phyloP scores from a whole-genome alignment of 2,888 invertebrate species.

The Pharmacophagus antenor region DNA sequence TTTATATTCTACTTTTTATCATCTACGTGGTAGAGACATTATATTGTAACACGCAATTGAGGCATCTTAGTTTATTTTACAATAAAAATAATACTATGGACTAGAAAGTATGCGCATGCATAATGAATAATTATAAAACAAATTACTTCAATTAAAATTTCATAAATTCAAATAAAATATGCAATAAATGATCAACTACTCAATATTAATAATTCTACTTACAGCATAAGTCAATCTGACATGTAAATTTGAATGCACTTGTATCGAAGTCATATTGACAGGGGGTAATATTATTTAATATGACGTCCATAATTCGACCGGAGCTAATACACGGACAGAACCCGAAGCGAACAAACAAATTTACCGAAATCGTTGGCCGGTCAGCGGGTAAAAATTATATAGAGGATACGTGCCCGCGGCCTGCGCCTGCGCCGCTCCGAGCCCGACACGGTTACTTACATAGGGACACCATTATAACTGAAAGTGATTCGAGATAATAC shows the following conservation, averaged over 20 bases:
- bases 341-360: slow-evolving; percentile 73
- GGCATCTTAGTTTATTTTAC: too few species aligned
- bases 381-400: slow-evolving; percentile 64
- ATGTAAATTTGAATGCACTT: slow-evolving; percentile 34
- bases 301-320: slow-evolving; percentile 58
- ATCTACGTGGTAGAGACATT: too few species aligned
- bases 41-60: too few species aligned
- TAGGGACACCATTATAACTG: slow-evolving; percentile 18
- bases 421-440: slow-evolving; percentile 37
- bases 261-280: slow-evolving; percentile 30
- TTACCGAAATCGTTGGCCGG: slow-evolving; percentile 71
- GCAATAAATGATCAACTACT: slow-evolving; percentile 23
- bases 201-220: slow-evolving; percentile 27
- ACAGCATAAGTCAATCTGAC: slow-evolving; percentile 34
- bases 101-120: too few species aligned
- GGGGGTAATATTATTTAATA: slow-evolving; percentile 63
- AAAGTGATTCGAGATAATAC: too few species aligned
- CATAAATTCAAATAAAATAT: slow-evolving; percentile 1
- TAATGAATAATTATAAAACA: slow-evolving; percentile 7
- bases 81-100: too few species aligned
- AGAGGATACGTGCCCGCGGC: slow-evolving; percentile 50
- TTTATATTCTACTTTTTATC: too few species aligned
- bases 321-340: slow-evolving; percentile 69
- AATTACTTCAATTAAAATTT: slow-evolving; percentile 15
- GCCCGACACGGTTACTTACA: slow-evolving; percentile 22